A percentile compares a stretch with the other conserved stretches of the same genome.
Conservation (phyloP, 2,113 vertebrate genomes). For the Lepus americanus region DNA sequence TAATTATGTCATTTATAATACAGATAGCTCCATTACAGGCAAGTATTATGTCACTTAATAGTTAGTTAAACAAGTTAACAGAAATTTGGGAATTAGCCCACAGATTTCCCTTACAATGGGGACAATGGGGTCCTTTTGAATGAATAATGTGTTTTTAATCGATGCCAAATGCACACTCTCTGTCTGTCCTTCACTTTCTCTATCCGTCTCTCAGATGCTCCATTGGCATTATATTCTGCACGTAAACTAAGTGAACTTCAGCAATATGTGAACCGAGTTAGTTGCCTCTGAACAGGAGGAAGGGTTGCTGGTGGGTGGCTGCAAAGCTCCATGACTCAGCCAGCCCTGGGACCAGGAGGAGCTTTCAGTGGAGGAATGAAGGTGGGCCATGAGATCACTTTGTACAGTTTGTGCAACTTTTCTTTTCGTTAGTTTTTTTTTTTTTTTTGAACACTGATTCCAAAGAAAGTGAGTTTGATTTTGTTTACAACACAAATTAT, state of each 20-base stretch:
- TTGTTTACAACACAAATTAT: too few relatives aligned
- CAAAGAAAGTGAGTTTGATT: not conserved
- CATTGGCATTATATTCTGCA: not conserved
- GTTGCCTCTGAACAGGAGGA: not conserved
- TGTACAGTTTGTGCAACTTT: not conserved
- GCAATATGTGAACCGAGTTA: not conserved
- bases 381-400: not conserved
- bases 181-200: too few relatives aligned
- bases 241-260: slow-evolving; percentile 23
- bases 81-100: slow-evolving; percentile 61
- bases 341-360: not conserved
- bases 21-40: slow-evolving; percentile 73
- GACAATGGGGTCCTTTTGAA: not conserved
- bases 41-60: slow-evolving; percentile 75
- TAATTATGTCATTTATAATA: slow-evolving; percentile 79
- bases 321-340: not conserved
- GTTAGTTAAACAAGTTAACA: slow-evolving; percentile 75
- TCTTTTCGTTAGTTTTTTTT: not conserved
- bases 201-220: not conserved
- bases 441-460: not conserved
- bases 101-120: not conserved
- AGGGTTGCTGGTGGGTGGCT: not conserved
- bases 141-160: slow-evolving; percentile 49
- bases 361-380: not conserved
- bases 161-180: not conserved